Conservation (phyloP, 2,113 vertebrate genomes). For the Larimichthys polyactis region DNA sequence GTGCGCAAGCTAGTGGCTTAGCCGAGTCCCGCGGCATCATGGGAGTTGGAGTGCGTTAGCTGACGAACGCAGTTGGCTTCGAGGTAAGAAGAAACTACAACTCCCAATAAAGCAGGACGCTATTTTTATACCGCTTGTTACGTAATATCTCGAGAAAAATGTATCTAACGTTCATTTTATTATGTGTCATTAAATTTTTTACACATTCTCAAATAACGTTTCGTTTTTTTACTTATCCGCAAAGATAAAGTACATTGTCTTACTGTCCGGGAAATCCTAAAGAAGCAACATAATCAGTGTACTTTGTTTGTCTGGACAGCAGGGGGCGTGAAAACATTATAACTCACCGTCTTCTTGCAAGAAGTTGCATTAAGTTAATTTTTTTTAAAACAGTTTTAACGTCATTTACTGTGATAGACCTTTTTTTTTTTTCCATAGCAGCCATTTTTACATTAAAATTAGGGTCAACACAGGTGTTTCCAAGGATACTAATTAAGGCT, state of each 20-base stretch:
- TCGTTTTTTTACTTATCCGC: background rate
- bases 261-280: background rate
- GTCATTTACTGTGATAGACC: too few species aligned
- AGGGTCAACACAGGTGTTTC: too few species aligned
- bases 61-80: accelerated
- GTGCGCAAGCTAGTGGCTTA: conserved; percentile 56
- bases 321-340: conserved; percentile 32
- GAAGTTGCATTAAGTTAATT: background rate
- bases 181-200: background rate
- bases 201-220: accelerated
- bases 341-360: background rate
- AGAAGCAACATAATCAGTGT: background rate
- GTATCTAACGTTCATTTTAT: background rate
- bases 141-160: conserved; percentile 7
- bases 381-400: background rate
- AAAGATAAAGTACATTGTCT: background rate
- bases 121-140: background rate
- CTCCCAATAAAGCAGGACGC: conserved; percentile 24
- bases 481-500: too few species aligned
- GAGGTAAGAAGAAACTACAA: conserved; percentile 64
- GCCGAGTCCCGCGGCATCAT: conserved; percentile 8
- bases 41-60: conserved; percentile 73
- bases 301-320: conserved; percentile 7
- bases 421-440: too few species aligned
- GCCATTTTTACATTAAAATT: too few species aligned